Base-by-base conservation (phyloP, 2,888 invertebrate species). In the Brachypterus glaber region DNA sequence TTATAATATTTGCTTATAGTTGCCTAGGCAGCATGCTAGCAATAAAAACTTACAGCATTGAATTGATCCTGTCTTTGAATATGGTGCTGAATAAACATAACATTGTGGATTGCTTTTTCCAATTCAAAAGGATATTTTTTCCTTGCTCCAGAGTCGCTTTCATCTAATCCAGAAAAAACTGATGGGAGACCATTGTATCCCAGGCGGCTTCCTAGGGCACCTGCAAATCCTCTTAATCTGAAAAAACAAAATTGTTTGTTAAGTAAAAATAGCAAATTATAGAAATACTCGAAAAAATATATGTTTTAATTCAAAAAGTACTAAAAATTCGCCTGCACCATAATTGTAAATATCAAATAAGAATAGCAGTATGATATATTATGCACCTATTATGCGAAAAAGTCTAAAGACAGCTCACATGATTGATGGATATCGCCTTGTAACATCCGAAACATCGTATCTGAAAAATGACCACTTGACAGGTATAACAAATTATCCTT, bases 51-150 rank as follows among this genome's bases (percentile, higher is more conserved):
- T 68, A 92, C 92, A 68, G 90, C 89, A 71, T 91, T 89, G 63
- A 89, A 92, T 62, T 91, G 90, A 60, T 92, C 91, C 63, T 90
- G 88, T n/a, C 91, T 75, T 59, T 87, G 86, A 66, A 91, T 89
- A 58, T 92, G 92, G 60, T 91, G 89, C 55, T 92, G 91, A 50
- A 93, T 92, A 60, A 92, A 93, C 82, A 89, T 89, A 35, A 92
- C 89, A 63, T 92, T 92, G 60, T 90, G 89, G 48, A 93, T 85
- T 31, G 92, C 91, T 60, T 91, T 89, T 61, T 92, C 91, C 55
- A 92, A 70, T 62, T 92, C 91, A 58, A 89, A 89, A 0, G 91
- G 91, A 63, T 89, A 90, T 62, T 89, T 90, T 67, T 86, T 89
- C 43, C 82, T 71, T 11, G 77, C 82, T 17, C 64, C 62, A 12